These are phyloP conservation scores for Drosophila melanogaster DNA, from an alignment of 1,140 invertebrate genomes.

Conservation along the genomic window DNA sequence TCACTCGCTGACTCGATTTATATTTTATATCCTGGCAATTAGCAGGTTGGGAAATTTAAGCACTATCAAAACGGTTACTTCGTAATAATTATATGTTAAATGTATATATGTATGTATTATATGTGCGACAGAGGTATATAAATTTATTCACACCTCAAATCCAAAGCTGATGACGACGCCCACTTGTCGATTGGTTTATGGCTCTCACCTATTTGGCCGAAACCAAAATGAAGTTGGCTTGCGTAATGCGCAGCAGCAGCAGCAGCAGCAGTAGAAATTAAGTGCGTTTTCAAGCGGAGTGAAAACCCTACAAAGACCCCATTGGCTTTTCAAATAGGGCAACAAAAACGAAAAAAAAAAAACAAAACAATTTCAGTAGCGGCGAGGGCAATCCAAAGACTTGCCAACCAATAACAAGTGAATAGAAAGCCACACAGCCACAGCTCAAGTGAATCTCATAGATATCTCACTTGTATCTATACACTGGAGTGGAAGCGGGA, in stretches of 20 bases:
- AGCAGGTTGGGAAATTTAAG: conserved; percentile 30
- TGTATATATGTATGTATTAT: conserved; percentile 3
- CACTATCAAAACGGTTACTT: conserved; percentile 44
- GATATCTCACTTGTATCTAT: conserved; percentile 25
- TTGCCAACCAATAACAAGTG: conserved; percentile 71
- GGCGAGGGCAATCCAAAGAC: conserved; percentile 17
- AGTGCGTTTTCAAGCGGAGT: conserved; percentile 29
- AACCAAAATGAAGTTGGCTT: conserved; percentile 75
- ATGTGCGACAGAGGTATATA: conserved; percentile 44
- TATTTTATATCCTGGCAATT: conserved; percentile 43
- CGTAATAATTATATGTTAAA: conserved; percentile 9
- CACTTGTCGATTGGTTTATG: conserved; percentile 68
- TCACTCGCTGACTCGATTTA: conserved; percentile 5
- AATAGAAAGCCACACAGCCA: conserved; percentile 31
- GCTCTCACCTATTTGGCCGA: conserved; percentile 51
- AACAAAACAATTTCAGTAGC: conserved; percentile 41
- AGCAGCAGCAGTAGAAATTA: conserved; percentile 15
- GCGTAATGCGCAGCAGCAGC: conserved; percentile 69
- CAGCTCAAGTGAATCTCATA: conserved; percentile 23
- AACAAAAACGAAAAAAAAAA: conserved; percentile 15
- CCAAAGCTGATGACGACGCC: conserved; percentile 67
- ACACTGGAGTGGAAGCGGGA: conserved; percentile 62
- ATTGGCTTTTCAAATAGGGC: conserved; percentile 49
- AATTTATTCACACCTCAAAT: conserved; percentile 77
- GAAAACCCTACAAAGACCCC: conserved; percentile 43